These are phyloP conservation scores for Agonopterix heracliana DNA, from an alignment of 2,888 invertebrate genomes.

Conservation along the genomic window DNA sequence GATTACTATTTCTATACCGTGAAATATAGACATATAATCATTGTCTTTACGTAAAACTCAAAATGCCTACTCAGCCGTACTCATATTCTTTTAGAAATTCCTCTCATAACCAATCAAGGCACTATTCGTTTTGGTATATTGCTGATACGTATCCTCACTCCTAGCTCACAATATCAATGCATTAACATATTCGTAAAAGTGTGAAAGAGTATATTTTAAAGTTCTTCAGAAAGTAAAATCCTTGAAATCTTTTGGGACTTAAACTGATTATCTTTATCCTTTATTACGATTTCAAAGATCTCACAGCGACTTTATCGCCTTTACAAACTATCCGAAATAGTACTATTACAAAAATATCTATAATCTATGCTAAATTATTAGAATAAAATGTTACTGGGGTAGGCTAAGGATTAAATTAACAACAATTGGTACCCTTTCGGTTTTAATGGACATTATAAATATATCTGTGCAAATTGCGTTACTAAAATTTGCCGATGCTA, in stretches of 20 bases:
- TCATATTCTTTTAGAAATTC: conserved; percentile 52
- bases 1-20: conserved; percentile 76
- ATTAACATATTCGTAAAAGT: conserved; percentile 54
- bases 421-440: conserved; percentile 61
- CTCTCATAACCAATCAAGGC: conserved; percentile 64
- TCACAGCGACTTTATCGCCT: conserved; percentile 37
- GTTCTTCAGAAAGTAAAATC: conserved; percentile 41
- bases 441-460: conserved; percentile 42
- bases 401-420: conserved; percentile 72
- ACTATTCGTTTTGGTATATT: conserved; percentile 74
- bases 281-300: conserved; percentile 30
- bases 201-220: conserved; percentile 59
- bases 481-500: conserved; percentile 43
- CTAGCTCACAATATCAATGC: conserved; percentile 67
- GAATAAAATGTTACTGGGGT: conserved; percentile 63
- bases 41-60: conserved; percentile 30
- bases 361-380: conserved; percentile 68
- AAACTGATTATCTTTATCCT: neutral
- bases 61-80: conserved; percentile 36
- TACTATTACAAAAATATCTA: conserved; percentile 74
- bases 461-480: conserved; percentile 40
- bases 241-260: conserved; percentile 3
- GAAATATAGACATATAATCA: conserved; percentile 76
- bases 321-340: conserved; percentile 61
- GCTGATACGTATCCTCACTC: conserved; percentile 74